A percentile compares a stretch with the other conserved stretches of the same genome.
Evolutionary conservation across 2,888 invertebrate species (phyloP).

Genomic region (Empis stercorea): DNA sequence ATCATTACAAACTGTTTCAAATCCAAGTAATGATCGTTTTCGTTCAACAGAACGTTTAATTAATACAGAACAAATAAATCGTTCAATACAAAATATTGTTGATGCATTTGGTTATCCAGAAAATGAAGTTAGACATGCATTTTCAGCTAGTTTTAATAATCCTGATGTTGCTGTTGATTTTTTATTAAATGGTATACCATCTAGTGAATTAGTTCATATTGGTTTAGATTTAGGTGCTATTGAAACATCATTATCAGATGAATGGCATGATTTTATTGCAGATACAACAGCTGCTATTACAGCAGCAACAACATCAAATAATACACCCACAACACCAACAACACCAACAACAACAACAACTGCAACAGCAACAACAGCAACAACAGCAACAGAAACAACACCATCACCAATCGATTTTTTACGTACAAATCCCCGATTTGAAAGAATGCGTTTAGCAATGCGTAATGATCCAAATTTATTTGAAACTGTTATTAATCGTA

Average conservation of each 20-base stretch:
- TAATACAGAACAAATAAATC: too few relatives aligned
- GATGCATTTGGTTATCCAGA: conserved; percentile 90
- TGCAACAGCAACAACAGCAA: neutral
- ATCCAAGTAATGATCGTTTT: too few relatives aligned
- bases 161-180: conserved; percentile 95
- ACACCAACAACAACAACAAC: neutral
- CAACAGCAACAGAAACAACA: neutral
- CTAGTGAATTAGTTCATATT: too few relatives aligned
- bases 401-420: conserved; percentile 54
- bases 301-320: neutral
- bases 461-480: conserved; percentile 84
- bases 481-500: conserved; percentile 76
- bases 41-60: too few relatives aligned
- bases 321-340: neutral
- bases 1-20: neutral
- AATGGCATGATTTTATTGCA: neutral
- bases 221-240: neutral
- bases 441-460: conserved; percentile 81
- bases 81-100: conserved; percentile 59
- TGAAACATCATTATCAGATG: neutral
- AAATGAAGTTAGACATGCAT: conserved; percentile 66
- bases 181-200: conserved; percentile 73
- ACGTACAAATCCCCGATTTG: conserved; percentile 82
- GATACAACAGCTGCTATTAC: neutral
- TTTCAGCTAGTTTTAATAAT: conserved; percentile 89